Base-by-base conservation (phyloP, 2,797 vertebrate species). In the Rhodeus uyekii region DNA sequence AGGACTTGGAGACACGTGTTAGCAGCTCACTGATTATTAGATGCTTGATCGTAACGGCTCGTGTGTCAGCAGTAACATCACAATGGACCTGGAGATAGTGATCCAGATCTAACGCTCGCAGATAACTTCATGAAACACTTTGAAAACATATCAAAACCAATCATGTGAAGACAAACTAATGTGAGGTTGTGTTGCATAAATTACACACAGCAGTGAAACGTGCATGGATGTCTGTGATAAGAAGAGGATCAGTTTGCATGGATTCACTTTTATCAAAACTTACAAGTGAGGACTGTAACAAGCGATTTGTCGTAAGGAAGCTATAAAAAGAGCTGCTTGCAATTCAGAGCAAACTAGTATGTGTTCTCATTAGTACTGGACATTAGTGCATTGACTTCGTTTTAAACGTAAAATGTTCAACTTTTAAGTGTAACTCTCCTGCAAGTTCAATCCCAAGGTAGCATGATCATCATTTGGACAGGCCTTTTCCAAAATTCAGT, bases 401-500 rank as follows among this genome's bases (percentile, higher is more conserved):
- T n/a, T n/a, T n/a, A n/a, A n/a, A n/a, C n/a, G n/a, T 24, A 36
- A 60, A 58, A 32, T 29, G 48, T 22, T 42, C 39, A 53, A 39
- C 48, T 14, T 55, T 55, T 44, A 68, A 67, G 46, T 78, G n/a
- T 8, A 38, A 39, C 39, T 44, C n/a, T 53, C n/a, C 46, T 60
- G 69, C 19, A 12, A 27, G 42, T 42, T 29, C 14, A 36, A 29
- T 8, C 42, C 13, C 14, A 27, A 36, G 29, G 61, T 71, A 46
- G 42, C 4, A 46, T 12, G 19, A 60, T 95, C 63, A 86, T 88
- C 79, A 85, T 86, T 74, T 82, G 78, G 81, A 91, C 89, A 87
- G 76, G 84, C 75, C 38, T 88, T 92, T 85, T 90, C 92, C 91
- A 91, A 93, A 92, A 92, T 93, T 93, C 90, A 93, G 93, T 93